Evolutionary conservation across 2,888 invertebrate species (phyloP).

Genomic region (Cryptophagus acutangulus): DNA sequence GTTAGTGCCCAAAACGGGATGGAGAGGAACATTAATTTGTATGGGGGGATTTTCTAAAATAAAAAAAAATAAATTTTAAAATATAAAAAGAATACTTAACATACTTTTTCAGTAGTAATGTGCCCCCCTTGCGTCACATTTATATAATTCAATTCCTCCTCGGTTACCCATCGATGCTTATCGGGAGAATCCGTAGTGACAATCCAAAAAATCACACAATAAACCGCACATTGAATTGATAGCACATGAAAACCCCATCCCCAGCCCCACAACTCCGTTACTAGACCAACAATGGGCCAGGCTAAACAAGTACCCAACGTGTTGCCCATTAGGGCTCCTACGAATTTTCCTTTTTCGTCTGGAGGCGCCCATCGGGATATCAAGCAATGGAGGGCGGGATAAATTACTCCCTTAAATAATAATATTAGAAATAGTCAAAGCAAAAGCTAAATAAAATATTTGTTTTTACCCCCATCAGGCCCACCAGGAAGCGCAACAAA

Average conservation of each 20-base stretch:
- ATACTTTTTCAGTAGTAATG: background rate
- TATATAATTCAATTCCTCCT: slow-evolving; percentile 61
- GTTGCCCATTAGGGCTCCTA: slow-evolving; percentile 68
- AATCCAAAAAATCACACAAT: slow-evolving; percentile 58
- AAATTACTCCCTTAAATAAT: slow-evolving; percentile 61
- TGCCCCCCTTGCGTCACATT: slow-evolving; percentile 21
- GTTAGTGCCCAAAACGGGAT: slow-evolving; percentile 28
- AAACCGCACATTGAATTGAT: slow-evolving; percentile 53
- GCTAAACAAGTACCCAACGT: slow-evolving; percentile 67
- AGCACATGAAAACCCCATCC: slow-evolving; percentile 64
- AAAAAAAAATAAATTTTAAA: slow-evolving; percentile 1
- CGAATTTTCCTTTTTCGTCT: slow-evolving; percentile 67
- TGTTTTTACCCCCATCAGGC: background rate
- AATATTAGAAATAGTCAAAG: no score
- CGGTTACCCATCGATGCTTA: slow-evolving; percentile 58
- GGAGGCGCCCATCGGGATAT: slow-evolving; percentile 72
- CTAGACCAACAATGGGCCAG: slow-evolving; percentile 61
- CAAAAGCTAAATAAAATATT: no score
- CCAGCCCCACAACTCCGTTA: slow-evolving; percentile 63
- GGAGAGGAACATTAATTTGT: slow-evolving; percentile 23
- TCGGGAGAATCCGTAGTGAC: slow-evolving; percentile 60
- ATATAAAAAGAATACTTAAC: background rate
- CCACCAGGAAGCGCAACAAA: background rate
- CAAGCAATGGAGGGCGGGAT: slow-evolving; percentile 60
- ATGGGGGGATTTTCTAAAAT: slow-evolving; percentile 25